phyloP scores from a whole-genome alignment of 35 echinoderm and acorn worm genomes.

The Apostichopus japonicus region DNA sequence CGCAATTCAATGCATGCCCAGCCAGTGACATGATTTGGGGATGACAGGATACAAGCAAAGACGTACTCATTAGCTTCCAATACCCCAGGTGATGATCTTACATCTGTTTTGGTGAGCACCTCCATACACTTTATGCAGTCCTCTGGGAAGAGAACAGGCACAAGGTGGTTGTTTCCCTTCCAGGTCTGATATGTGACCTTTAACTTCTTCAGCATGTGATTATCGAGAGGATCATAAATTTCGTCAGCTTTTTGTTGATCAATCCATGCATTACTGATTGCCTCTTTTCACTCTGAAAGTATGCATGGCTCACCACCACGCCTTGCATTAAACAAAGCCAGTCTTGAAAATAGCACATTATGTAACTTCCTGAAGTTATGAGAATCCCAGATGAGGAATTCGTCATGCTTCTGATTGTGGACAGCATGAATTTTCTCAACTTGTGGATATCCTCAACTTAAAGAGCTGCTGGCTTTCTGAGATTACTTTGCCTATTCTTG shows the following conservation, averaged over 20 bases:
- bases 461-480: not conserved
- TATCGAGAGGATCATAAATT: not conserved
- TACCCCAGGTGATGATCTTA: not conserved
- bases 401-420: not conserved
- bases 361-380: not conserved
- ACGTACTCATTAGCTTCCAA: not conserved
- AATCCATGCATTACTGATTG: slow-evolving; percentile 27
- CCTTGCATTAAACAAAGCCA: slow-evolving; percentile 60
- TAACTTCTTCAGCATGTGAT: not conserved
- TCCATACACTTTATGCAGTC: not conserved
- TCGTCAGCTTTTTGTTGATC: not conserved
- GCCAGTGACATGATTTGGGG: not conserved
- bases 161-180: not conserved
- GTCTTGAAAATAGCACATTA: slow-evolving; percentile 18
- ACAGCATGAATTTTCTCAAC: not conserved
- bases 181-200: not conserved
- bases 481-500: not conserved
- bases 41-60: not conserved
- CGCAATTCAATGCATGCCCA: not conserved
- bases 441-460: slow-evolving; percentile 19
- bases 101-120: not conserved
- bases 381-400: not conserved
- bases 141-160: not conserved
- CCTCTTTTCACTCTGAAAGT: slow-evolving; percentile 43
- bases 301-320: slow-evolving; percentile 57